Evolutionary conservation across 2,797 vertebrate species (phyloP).

Genomic region (Carcharodon carcharias): DNA sequence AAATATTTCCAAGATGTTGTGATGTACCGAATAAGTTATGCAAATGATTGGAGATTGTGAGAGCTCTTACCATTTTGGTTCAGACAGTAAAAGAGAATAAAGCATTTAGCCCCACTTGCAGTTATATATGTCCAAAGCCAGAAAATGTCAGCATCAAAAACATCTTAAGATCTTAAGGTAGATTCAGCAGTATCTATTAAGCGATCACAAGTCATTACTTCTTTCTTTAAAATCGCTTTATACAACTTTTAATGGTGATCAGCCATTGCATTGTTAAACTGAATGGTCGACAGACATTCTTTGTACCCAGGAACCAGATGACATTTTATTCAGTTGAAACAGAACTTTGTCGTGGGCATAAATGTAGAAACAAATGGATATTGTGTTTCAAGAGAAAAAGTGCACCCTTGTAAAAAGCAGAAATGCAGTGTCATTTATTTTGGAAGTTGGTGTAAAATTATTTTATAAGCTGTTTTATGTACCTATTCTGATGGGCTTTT

Average conservation of each 20-base stretch:
- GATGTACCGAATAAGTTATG: neutral
- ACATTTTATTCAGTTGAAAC: neutral
- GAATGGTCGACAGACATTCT: neutral
- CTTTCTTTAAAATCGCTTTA: neutral
- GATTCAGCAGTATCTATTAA: neutral
- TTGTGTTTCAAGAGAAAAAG: neutral
- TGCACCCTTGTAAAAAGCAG: neutral
- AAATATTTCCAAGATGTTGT: neutral
- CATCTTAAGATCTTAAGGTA: neutral
- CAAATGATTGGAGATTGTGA: neutral
- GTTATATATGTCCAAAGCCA: neutral
- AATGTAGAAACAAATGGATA: neutral
- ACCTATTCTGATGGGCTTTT: neutral
- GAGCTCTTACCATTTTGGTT: neutral
- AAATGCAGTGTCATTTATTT: neutral
- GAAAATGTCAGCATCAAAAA: neutral
- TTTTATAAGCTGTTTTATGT: neutral
- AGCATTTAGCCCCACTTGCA: neutral
- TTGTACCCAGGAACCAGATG: neutral
- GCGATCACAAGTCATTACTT: neutral
- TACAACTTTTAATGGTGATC: neutral
- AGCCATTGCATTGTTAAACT: neutral
- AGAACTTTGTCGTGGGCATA: neutral
- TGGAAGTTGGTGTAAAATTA: neutral
- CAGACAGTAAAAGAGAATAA: neutral